Evolutionary conservation across 2,797 vertebrate genomes (phyloP).

Genomic region (Cephalopachus bancanus): DNA sequence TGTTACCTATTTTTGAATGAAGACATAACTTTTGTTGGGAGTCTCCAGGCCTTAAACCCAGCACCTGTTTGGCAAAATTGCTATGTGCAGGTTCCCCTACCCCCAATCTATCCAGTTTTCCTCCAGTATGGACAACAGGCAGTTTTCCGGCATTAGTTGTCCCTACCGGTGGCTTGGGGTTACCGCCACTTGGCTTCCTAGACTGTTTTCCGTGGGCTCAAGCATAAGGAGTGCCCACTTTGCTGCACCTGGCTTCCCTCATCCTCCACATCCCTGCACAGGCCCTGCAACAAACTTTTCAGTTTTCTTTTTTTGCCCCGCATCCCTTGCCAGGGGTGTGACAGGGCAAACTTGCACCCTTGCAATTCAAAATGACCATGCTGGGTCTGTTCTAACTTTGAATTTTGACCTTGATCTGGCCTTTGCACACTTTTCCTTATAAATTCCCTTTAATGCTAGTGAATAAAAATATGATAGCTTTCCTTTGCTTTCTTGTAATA

Average conservation of each 20-base stretch:
- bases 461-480: not conserved
- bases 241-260: fast-evolving
- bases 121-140: not conserved
- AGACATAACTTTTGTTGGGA: not conserved
- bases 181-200: not conserved
- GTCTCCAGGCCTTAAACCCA: not conserved
- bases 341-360: not conserved
- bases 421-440: not conserved
- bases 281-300: not conserved
- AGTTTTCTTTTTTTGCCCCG: fast-evolving
- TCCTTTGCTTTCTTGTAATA: not conserved
- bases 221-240: fast-evolving
- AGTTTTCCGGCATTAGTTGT: not conserved
- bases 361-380: not conserved
- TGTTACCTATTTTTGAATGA: not conserved
- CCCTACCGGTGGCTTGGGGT: not conserved
- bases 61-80: not conserved
- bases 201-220: fast-evolving
- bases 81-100: not conserved
- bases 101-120: not conserved
- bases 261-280: not conserved
- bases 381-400: not conserved
- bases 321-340: not conserved
- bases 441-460: not conserved
- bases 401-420: not conserved